Conservation (phyloP, 2,113 vertebrate species). For the Rhinolophus sinicus region DNA sequence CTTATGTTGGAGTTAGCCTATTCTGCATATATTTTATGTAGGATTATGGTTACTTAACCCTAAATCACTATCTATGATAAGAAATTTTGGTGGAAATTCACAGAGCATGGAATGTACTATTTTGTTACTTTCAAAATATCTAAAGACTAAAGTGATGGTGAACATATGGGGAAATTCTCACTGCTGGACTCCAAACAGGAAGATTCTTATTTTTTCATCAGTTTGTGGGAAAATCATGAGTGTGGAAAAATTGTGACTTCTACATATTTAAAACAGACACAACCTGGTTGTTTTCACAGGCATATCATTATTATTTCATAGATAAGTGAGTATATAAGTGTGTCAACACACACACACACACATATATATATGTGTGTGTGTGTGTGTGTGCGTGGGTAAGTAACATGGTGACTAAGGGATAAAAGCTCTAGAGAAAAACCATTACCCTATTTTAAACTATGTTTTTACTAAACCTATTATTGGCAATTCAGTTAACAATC, state of each 20-base stretch:
- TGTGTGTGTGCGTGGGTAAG: not conserved
- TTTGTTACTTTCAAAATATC: constrained; percentile 55
- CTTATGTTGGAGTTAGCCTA: not conserved
- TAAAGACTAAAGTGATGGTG: constrained; percentile 39
- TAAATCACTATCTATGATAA: constrained; percentile 16
- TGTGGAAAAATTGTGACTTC: constrained; percentile 54
- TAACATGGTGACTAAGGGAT: not conserved
- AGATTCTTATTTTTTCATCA: constrained; percentile 48
- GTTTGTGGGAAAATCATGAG: constrained; percentile 61
- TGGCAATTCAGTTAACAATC: constrained; percentile 62
- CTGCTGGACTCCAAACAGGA: constrained; percentile 46
- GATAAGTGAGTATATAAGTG: constrained; percentile 45
- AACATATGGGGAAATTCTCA: constrained; percentile 66
- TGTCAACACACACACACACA: not conserved
- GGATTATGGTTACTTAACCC: not conserved
- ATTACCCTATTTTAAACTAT: constrained; percentile 42
- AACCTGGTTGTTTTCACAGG: constrained; percentile 67
- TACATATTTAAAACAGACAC: constrained; percentile 56
- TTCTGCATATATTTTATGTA: not conserved
- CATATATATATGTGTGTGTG: no score
- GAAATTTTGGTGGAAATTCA: constrained; percentile 47
- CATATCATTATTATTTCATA: constrained; percentile 54
- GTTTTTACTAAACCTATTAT: constrained; percentile 49
- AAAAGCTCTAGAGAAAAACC: constrained; percentile 25
- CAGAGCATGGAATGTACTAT: constrained; percentile 21